Percentiles rank a stretch among this genome's conserved stretches.
Evolutionary conservation across 1,140 invertebrate species (phyloP).

Genomic region (Reticulitermes speratus): DNA sequence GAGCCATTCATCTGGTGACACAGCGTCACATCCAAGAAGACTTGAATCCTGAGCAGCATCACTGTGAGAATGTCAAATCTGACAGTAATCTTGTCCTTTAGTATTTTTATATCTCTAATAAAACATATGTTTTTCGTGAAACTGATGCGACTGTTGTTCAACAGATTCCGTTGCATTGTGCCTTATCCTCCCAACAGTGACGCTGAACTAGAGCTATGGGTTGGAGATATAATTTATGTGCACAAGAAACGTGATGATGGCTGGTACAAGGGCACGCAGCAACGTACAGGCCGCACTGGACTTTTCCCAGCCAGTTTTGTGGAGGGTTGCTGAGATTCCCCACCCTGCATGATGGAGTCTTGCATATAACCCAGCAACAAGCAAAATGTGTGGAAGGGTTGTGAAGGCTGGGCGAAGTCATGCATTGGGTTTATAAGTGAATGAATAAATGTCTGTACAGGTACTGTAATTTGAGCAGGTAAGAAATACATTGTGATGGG

Average conservation of each 20-base stretch:
- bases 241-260: slow-evolving; percentile 91
- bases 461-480: neutral
- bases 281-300: slow-evolving; percentile 85
- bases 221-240: slow-evolving; percentile 89
- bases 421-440: neutral
- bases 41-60: no score
- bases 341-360: slow-evolving; percentile 30
- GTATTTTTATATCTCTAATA: no score
- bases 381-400: neutral
- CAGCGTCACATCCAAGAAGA: no score
- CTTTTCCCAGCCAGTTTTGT: slow-evolving; percentile 94
- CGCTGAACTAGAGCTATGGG: slow-evolving; percentile 78
- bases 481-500: neutral
- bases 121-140: no score
- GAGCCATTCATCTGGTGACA: no score
- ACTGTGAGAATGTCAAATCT: no score
- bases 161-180: slow-evolving; percentile 83
- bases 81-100: no score
- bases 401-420: neutral
- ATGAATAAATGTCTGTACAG: neutral
- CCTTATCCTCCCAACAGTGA: slow-evolving; percentile 95
- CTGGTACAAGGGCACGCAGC: slow-evolving; percentile 92
- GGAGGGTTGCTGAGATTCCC: slow-evolving; percentile 61
- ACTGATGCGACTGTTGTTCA: neutral
- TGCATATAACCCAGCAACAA: slow-evolving; percentile 28